Evolutionary conservation across 2,888 invertebrate genomes (phyloP).

Genomic region (Vanessa cardui): DNA sequence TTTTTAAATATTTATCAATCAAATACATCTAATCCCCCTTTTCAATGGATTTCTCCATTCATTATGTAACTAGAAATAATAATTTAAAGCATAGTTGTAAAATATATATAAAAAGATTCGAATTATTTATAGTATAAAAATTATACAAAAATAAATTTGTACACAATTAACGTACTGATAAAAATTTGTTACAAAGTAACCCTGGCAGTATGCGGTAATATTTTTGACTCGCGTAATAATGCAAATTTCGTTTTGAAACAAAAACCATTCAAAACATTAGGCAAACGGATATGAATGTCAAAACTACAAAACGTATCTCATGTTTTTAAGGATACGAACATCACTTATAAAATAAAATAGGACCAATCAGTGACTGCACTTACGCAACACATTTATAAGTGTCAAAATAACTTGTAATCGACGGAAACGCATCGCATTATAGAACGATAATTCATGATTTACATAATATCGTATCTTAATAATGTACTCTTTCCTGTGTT

Average conservation of each 20-base stretch:
- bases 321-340: constrained; percentile 16
- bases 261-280: constrained; percentile 18
- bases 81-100: too few species aligned
- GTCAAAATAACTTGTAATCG: constrained; percentile 38
- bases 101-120: too few species aligned
- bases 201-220: neutral
- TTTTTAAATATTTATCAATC: neutral
- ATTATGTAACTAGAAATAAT: too few species aligned
- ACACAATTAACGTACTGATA: too few species aligned
- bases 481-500: constrained; percentile 55
- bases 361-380: constrained; percentile 16
- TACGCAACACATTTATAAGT: constrained; percentile 30
- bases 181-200: neutral
- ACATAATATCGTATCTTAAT: constrained; percentile 50
- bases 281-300: constrained; percentile 21
- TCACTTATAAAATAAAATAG: constrained; percentile 6
- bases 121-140: too few species aligned
- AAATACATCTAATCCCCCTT: neutral
- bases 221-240: neutral
- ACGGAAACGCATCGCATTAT: constrained; percentile 38
- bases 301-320: constrained; percentile 17
- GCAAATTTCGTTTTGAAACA: neutral
- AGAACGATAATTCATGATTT: constrained; percentile 35
- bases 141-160: too few species aligned
- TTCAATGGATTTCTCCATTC: too few species aligned